Evolutionary conservation across 2,888 invertebrate genomes (phyloP).

Genomic region (Zaprionus bogoriensis): DNA sequence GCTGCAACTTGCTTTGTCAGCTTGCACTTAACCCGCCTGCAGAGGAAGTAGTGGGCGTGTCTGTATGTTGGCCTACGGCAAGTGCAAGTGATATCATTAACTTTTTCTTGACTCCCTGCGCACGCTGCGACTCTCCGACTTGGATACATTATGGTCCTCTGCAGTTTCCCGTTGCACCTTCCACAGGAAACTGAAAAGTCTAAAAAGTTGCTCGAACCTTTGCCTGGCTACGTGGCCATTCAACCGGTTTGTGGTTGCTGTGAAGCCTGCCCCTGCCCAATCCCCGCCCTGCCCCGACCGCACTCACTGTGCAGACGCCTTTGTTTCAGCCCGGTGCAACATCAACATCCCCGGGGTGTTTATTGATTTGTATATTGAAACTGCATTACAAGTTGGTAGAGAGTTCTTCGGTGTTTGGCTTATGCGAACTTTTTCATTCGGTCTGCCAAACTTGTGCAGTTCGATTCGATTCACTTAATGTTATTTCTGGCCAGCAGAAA

Average conservation of each 20-base stretch:
- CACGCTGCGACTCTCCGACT: constrained; percentile 16
- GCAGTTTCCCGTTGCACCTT: constrained; percentile 44
- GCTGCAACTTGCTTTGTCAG: background rate
- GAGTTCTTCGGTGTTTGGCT: constrained; percentile 61
- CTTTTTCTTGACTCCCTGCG: constrained; percentile 52
- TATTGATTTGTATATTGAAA: constrained; percentile 79
- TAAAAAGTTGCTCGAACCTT: constrained; percentile 51
- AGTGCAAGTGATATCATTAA: constrained; percentile 79
- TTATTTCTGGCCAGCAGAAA: background rate
- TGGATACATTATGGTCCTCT: constrained; percentile 45
- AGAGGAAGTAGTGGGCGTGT: constrained; percentile 13
- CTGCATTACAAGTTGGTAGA: constrained; percentile 68
- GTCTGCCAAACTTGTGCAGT: constrained; percentile 32
- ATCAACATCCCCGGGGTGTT: constrained; percentile 48
- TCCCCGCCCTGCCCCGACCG: background rate
- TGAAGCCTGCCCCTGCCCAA: constrained; percentile 29
- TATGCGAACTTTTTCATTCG: constrained; percentile 66
- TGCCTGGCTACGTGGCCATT: constrained; percentile 34
- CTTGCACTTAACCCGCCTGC: background rate
- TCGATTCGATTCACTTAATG: background rate
- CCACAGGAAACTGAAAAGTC: constrained; percentile 55
- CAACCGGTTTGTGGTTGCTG: constrained; percentile 51
- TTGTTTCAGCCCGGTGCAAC: constrained; percentile 30
- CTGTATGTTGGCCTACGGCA: constrained; percentile 42
- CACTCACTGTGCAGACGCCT: constrained; percentile 8